Evolutionary conservation across 2,888 invertebrate species (phyloP).

Genomic region (Griposia aprilina): DNA sequence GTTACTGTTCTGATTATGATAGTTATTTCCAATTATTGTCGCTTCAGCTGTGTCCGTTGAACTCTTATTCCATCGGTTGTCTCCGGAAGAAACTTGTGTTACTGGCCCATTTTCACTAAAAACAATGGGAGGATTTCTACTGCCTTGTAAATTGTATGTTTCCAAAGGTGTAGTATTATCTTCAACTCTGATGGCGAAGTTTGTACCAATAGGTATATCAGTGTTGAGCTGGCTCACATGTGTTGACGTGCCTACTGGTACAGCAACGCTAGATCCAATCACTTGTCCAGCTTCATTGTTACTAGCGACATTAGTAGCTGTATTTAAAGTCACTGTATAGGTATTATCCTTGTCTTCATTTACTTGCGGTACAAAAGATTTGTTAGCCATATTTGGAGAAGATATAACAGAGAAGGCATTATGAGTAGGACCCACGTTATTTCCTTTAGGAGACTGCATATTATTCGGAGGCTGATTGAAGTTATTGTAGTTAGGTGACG

Average conservation of each 20-base stretch:
- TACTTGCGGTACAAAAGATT: slow-evolving; percentile 73
- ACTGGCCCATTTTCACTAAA: slow-evolving; percentile 72
- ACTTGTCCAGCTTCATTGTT: slow-evolving; percentile 79
- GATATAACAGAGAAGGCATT: slow-evolving; percentile 73
- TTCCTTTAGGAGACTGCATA: slow-evolving; percentile 51
- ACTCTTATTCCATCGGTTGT: slow-evolving; percentile 85
- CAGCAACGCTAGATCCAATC: slow-evolving; percentile 83
- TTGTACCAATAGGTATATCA: slow-evolving; percentile 88
- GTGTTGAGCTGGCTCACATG: slow-evolving; percentile 82
- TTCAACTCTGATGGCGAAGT: slow-evolving; percentile 88
- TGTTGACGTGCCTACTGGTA: slow-evolving; percentile 77
- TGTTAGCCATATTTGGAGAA: slow-evolving; percentile 75
- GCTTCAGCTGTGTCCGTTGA: slow-evolving; percentile 66
- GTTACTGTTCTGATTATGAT: slow-evolving; percentile 60
- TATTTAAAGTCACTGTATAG: slow-evolving; percentile 84
- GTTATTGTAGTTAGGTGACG: slow-evolving; percentile 70
- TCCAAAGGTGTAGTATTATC: slow-evolving; percentile 81
- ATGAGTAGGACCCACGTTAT: slow-evolving; percentile 65
- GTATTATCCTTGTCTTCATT: slow-evolving; percentile 77
- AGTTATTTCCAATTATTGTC: slow-evolving; percentile 64
- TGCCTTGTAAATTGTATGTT: slow-evolving; percentile 78
- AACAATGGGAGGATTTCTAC: slow-evolving; percentile 72
- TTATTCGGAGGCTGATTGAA: slow-evolving; percentile 64
- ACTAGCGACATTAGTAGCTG: slow-evolving; percentile 83
- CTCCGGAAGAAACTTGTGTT: slow-evolving; percentile 76